Evolutionary conservation across 2,888 invertebrate species (phyloP).

Genomic region (Thalpophila matura): DNA sequence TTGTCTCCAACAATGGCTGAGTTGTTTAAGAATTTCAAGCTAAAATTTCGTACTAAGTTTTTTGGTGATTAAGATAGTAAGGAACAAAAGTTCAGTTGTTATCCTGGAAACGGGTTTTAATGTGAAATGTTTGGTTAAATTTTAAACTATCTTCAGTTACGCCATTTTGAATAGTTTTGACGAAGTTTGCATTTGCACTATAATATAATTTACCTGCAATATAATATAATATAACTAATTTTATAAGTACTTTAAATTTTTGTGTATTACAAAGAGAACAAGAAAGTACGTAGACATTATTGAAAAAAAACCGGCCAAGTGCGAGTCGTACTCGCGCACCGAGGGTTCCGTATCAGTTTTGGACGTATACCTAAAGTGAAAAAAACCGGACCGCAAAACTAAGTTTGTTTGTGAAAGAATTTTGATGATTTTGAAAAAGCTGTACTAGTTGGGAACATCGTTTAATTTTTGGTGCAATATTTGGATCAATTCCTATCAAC

Average conservation of each 20-base stretch:
- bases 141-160: background rate
- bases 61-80: conserved; percentile 61
- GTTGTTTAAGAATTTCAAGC: conserved; percentile 65
- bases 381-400: too few relatives aligned
- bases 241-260: background rate
- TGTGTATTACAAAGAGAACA: background rate
- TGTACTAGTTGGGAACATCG: too few relatives aligned
- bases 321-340: too few relatives aligned
- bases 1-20: conserved; percentile 65
- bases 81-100: conserved; percentile 42
- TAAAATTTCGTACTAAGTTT: conserved; percentile 60
- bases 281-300: too few relatives aligned
- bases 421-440: too few relatives aligned
- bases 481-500: too few relatives aligned
- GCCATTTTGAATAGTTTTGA: conserved; percentile 1
- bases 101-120: conserved; percentile 30
- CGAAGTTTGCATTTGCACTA: background rate
- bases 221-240: too few relatives aligned
- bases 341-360: too few relatives aligned
- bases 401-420: too few relatives aligned
- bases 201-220: background rate
- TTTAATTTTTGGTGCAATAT: too few relatives aligned
- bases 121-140: conserved; percentile 22
- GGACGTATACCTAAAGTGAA: too few relatives aligned
- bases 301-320: too few relatives aligned